Evolutionary conservation across 2,888 invertebrate species (phyloP).

Genomic region (Lepas anatifera): DNA sequence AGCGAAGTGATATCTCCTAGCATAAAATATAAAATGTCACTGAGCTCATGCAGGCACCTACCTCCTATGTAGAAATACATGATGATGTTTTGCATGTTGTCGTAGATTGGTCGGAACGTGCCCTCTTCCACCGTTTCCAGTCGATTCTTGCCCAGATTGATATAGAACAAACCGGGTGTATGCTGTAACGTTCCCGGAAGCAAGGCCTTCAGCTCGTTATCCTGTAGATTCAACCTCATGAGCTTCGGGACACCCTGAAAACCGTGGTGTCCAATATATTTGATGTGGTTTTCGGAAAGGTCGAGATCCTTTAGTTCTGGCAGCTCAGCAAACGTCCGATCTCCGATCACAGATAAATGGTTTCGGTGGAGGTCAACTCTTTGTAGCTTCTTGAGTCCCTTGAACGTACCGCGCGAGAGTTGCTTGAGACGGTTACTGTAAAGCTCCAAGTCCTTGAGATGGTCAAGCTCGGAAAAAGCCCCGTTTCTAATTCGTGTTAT

Average conservation of each 20-base stretch:
- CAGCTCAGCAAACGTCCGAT: constrained; percentile 64
- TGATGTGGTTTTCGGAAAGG: constrained; percentile 41
- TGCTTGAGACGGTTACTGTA: constrained; percentile 29
- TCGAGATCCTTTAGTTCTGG: constrained; percentile 59
- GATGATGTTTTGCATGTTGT: constrained; percentile 58
- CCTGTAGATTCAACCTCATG: constrained; percentile 53
- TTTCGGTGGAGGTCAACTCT: constrained; percentile 61
- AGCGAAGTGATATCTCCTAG: no score
- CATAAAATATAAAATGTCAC: no score
- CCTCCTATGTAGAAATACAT: constrained; percentile 65
- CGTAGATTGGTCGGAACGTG: constrained; percentile 61
- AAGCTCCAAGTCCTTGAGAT: constrained; percentile 38
- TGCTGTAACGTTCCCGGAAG: constrained; percentile 58
- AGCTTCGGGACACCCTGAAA: constrained; percentile 63
- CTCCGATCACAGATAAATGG: constrained; percentile 60
- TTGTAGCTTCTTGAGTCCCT: constrained; percentile 55
- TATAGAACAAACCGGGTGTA: constrained; percentile 53
- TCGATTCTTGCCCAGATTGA: constrained; percentile 64
- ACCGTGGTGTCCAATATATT: constrained; percentile 61
- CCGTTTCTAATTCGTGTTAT: constrained; percentile 29
- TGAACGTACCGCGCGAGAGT: constrained; percentile 23
- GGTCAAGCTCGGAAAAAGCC: constrained; percentile 28
- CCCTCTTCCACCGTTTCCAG: constrained; percentile 63
- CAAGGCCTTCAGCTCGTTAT: constrained; percentile 59
- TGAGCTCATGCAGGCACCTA: constrained; percentile 46